These are phyloP conservation scores for Amphiprion percula DNA, from an alignment of 2,113 vertebrate species.

Conservation along the genomic window DNA sequence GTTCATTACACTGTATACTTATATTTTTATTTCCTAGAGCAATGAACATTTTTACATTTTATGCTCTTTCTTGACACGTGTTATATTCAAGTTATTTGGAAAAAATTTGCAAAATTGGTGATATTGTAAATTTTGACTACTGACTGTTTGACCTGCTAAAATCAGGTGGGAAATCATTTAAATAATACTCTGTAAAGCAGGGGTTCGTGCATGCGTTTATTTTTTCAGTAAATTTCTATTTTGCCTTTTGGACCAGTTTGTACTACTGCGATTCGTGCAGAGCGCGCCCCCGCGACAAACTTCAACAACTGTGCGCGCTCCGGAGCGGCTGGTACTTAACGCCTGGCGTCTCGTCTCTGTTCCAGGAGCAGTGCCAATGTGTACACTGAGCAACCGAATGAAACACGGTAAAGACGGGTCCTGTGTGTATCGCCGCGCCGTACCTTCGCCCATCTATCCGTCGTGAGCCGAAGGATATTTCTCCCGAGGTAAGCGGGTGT, in stretches of 20 bases:
- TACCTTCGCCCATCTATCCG: not conserved
- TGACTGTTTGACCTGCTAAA: too few species aligned
- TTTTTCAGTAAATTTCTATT: not conserved
- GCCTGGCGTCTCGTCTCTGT: constrained; percentile 74
- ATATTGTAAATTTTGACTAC: too few species aligned
- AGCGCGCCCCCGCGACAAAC: constrained; percentile 75
- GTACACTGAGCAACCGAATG: constrained; percentile 60
- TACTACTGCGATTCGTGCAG: constrained; percentile 33
- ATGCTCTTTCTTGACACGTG: too few species aligned
- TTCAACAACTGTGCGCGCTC: constrained; percentile 80
- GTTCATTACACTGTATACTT: too few species aligned
- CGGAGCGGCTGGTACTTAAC: constrained; percentile 77
- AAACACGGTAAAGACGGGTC: constrained; percentile 55
- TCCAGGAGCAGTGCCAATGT: constrained; percentile 69
- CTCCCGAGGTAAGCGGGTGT: constrained; percentile 76
- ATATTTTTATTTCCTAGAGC: too few species aligned
- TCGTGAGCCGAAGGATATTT: constrained; percentile 63
- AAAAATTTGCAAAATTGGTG: too few species aligned
- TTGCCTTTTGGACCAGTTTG: not conserved
- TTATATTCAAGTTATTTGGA: too few species aligned
- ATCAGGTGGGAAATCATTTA: too few species aligned
- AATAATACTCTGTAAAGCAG: not conserved
- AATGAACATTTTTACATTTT: too few species aligned
- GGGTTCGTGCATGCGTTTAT: not conserved
- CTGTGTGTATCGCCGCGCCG: constrained; percentile 15